These are phyloP conservation scores for Exocentrus adspersus DNA, from an alignment of 2,888 invertebrate species.

Conservation along the genomic window DNA sequence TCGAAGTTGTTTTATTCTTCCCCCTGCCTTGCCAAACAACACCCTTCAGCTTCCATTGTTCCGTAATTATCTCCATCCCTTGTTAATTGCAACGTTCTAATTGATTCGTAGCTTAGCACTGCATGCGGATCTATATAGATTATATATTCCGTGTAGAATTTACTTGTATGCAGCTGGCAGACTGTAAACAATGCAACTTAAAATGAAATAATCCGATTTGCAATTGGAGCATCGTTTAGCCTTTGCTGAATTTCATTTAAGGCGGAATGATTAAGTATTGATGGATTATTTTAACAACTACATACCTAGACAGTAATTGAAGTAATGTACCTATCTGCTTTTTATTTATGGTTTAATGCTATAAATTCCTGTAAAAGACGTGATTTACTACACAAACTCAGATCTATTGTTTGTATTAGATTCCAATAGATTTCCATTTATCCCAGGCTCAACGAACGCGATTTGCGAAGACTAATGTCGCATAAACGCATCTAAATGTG, in stretches of 20 bases:
- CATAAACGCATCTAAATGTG: conserved; percentile 18
- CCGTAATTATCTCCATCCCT: background rate
- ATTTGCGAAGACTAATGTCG: conserved; percentile 2
- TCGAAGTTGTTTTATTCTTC: background rate
- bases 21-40: too few species aligned
- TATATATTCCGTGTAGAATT: background rate
- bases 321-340: too few species aligned
- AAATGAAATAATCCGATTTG: background rate
- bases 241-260: too few species aligned
- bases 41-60: background rate
- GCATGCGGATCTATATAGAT: background rate
- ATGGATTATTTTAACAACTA: too few species aligned
- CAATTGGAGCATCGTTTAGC: too few species aligned
- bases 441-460: background rate
- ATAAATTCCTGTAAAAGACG: too few species aligned
- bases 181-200: background rate
- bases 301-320: too few species aligned
- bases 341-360: too few species aligned
- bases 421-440: background rate
- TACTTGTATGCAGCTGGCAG: background rate
- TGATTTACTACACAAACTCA: too few species aligned
- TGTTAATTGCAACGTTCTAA: background rate
- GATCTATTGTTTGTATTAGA: too few species aligned
- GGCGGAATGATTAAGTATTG: too few species aligned
- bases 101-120: background rate